These are phyloP conservation scores for Numenius phaeopus DNA, from an alignment of 2,797 vertebrate genomes.

Conservation along the genomic window DNA sequence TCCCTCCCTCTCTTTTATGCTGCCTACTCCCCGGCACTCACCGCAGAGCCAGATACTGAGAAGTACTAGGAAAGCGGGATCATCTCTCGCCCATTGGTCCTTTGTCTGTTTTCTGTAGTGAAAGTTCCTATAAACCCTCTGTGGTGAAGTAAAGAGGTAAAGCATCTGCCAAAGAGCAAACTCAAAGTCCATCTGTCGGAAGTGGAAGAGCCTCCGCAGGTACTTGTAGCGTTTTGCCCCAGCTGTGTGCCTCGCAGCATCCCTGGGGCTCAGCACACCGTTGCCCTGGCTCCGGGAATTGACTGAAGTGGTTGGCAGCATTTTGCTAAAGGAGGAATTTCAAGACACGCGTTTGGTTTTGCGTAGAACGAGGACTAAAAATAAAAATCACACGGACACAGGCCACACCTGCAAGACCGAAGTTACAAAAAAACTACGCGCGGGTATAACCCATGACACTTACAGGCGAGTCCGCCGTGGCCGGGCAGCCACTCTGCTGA, in stretches of 20 bases:
- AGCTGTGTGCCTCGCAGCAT: conserved; percentile 92
- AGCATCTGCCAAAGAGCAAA: conserved; percentile 98
- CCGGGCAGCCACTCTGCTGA: too few relatives aligned
- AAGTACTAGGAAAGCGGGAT: conserved; percentile 94
- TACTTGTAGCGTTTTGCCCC: conserved; percentile 98
- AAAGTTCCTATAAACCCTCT: conserved; percentile 98
- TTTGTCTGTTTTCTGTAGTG: conserved; percentile 99
- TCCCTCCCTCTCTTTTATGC: background rate
- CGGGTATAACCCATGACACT: rapidly evolving
- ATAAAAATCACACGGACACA: rapidly evolving
- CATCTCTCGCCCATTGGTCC: conserved; percentile 98
- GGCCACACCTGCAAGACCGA: rapidly evolving
- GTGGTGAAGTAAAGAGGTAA: conserved; percentile 95
- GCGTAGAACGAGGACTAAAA: rapidly evolving
- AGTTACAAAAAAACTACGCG: background rate
- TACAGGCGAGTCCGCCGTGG: rapidly evolving
- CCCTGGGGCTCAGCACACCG: conserved; percentile 81
- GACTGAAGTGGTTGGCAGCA: conserved; percentile 90
- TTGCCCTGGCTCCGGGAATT: conserved; percentile 82
- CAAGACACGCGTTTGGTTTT: background rate
- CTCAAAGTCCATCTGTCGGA: conserved; percentile 97
- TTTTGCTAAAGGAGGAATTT: conserved; percentile 72
- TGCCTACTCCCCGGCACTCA: conserved; percentile 64
- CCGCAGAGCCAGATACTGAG: conserved; percentile 97
- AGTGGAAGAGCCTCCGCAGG: conserved; percentile 90